Conservation (phyloP, 2,113 vertebrate genomes). For the Sterna hirundo region DNA sequence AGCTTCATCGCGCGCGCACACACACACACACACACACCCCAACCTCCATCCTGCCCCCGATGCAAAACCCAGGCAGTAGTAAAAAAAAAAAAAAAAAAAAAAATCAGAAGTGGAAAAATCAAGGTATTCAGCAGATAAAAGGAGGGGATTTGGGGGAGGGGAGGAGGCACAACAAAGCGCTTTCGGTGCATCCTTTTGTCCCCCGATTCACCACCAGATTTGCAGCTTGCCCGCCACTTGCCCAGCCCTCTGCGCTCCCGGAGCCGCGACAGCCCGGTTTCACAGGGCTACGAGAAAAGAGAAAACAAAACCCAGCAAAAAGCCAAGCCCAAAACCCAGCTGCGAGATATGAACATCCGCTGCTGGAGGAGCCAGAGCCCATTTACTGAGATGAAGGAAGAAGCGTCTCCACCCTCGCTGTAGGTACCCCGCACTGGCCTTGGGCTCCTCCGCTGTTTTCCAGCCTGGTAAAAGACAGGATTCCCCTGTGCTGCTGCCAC, state of each 20-base stretch:
- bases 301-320: slow-evolving; percentile 22
- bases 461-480: neutral
- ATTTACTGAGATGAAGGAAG: neutral
- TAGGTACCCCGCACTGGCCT: neutral
- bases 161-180: neutral
- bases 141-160: neutral
- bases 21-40: neutral
- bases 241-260: neutral
- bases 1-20: neutral
- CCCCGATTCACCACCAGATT: neutral
- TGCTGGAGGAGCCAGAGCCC: slow-evolving; percentile 15
- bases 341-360: neutral
- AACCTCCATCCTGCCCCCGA: neutral
- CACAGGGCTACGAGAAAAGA: neutral
- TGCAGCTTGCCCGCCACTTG: neutral
- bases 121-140: neutral
- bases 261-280: neutral
- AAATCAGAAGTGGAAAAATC: neutral
- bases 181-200: neutral
- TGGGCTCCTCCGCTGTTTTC: neutral
- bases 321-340: slow-evolving; percentile 22
- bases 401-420: neutral
- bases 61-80: neutral
- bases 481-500: neutral
- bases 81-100: neutral